phyloP scores from a whole-genome alignment of 2,888 invertebrate species.

The Myopa testacea region DNA sequence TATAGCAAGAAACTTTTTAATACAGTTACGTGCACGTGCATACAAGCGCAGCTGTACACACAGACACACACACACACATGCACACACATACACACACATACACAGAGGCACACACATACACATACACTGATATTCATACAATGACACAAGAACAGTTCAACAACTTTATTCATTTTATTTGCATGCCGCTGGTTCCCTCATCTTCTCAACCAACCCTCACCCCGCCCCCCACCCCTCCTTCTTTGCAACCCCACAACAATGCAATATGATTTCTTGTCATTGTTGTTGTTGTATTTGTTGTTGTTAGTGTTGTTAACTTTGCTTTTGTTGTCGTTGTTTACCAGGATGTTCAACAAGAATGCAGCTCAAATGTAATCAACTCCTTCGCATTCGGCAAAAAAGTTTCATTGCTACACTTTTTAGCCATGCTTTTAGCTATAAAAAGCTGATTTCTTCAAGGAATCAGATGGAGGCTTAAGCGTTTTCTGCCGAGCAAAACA shows the following conservation, averaged over 20 bases:
- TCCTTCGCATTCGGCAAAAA: conserved; percentile 25
- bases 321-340: conserved; percentile 22
- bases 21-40: conserved; percentile 33
- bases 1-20: conserved; percentile 32
- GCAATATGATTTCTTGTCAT: conserved; percentile 18
- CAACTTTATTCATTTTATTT: conserved; percentile 36
- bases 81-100: not conserved
- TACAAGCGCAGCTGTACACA: not conserved
- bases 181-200: not conserved
- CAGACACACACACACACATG: conserved; percentile 9
- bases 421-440: not conserved
- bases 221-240: not conserved
- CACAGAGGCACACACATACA: conserved; percentile 1
- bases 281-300: conserved; percentile 23
- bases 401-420: not conserved
- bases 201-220: not conserved
- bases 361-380: conserved; percentile 22
- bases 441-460: conserved; percentile 10
- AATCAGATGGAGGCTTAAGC: conserved; percentile 43
- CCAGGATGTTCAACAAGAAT: conserved; percentile 24
- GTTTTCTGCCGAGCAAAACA: conserved; percentile 10
- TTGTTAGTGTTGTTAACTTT: conserved; percentile 6
- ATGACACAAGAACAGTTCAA: conserved; percentile 24
- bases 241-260: not conserved
- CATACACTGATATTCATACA: not conserved